Conservation (phyloP, 2,113 vertebrate genomes). For the Tringa solitaria region DNA sequence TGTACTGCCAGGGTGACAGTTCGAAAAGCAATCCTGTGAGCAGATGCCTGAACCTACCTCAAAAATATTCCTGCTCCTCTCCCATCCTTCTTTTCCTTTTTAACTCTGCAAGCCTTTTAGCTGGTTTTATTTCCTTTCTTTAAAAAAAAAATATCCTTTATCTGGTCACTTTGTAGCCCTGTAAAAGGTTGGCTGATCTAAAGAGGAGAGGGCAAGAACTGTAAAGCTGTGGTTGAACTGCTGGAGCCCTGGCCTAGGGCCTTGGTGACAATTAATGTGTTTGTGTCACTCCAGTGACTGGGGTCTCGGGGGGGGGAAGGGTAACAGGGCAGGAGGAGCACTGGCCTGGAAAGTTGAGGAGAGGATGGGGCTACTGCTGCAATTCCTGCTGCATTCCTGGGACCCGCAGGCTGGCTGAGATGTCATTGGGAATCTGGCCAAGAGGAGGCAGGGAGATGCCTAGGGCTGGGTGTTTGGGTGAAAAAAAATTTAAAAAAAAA, state of each 20-base stretch:
- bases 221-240: background rate
- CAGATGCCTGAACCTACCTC: background rate
- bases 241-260: background rate
- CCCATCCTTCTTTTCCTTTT: background rate
- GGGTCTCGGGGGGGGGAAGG: background rate
- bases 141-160: background rate
- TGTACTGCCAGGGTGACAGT: background rate
- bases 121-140: background rate
- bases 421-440: background rate
- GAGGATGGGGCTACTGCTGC: background rate
- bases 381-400: background rate
- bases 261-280: background rate
- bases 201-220: background rate
- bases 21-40: background rate
- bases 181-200: background rate
- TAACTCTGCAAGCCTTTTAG: background rate
- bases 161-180: background rate
- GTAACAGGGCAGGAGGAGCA: background rate
- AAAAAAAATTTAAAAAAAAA: background rate
- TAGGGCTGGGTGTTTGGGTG: background rate
- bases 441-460: background rate
- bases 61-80: background rate
- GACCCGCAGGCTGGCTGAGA: background rate
- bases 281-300: background rate
- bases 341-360: background rate